phyloP scores from a whole-genome alignment of 53 echinoderm and acorn worm species.

The Astropecten irregularis region DNA sequence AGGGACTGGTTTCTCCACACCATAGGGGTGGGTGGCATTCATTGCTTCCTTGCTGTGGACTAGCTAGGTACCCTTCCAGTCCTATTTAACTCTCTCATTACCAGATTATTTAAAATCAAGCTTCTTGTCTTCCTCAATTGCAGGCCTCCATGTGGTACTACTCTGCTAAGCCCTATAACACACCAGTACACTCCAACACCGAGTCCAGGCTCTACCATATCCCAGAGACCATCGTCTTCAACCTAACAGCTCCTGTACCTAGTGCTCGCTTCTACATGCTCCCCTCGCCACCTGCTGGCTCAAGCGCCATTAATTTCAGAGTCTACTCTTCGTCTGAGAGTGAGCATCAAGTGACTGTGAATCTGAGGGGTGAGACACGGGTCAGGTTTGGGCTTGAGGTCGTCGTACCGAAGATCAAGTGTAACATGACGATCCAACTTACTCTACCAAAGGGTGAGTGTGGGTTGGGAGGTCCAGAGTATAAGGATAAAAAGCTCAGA shows the following conservation, averaged over 20 bases:
- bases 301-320: constrained; percentile 65
- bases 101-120: not conserved
- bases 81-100: not conserved
- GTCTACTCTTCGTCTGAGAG: constrained; percentile 65
- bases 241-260: constrained; percentile 67
- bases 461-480: too few species aligned
- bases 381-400: constrained; percentile 62
- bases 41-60: too few species aligned
- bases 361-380: constrained; percentile 39
- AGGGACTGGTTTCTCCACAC: too few species aligned
- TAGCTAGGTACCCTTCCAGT: too few species aligned
- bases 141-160: constrained; percentile 75
- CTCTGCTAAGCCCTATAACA: constrained; percentile 70
- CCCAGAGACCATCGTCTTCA: constrained; percentile 42
- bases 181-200: not conserved
- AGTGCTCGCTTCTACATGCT: constrained; percentile 74
- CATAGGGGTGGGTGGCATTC: too few species aligned
- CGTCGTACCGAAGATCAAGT: constrained; percentile 66
- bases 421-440: constrained; percentile 62
- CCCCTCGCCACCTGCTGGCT: constrained; percentile 15
- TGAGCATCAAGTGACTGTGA: constrained; percentile 64
- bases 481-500: too few species aligned
- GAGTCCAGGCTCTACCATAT: constrained; percentile 65
- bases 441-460: constrained; percentile 71
- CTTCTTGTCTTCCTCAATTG: not conserved